Percentiles rank a stretch among this genome's conserved stretches.
Evolutionary conservation across 2,113 vertebrate genomes (phyloP).

Genomic region (Hypanus sabinus): DNA sequence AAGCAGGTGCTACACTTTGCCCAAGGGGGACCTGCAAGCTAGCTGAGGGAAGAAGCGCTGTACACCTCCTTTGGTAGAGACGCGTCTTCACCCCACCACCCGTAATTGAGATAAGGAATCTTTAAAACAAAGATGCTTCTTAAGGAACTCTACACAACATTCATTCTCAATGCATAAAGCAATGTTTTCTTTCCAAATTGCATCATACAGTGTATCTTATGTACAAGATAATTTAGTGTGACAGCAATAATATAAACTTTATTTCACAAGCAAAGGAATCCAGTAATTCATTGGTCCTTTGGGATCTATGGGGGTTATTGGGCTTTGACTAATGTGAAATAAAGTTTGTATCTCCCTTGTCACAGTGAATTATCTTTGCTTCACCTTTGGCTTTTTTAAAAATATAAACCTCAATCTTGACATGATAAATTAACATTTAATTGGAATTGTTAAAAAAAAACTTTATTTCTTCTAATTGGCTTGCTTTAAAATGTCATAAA

Average conservation of each 20-base stretch:
- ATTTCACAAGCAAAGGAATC: background rate
- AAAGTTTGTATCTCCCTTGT: background rate
- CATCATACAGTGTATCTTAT: conserved; percentile 2
- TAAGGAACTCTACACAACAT: background rate
- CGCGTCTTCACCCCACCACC: no score
- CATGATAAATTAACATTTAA: background rate
- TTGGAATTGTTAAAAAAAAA: background rate
- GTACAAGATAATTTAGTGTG: background rate
- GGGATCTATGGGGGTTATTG: background rate
- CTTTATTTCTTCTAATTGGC: background rate
- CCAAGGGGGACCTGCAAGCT: no score
- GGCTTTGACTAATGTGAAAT: conserved; percentile 28
- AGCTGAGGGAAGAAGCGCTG: no score
- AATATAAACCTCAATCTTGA: background rate
- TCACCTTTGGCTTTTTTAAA: background rate
- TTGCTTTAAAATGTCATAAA: conserved; percentile 4
- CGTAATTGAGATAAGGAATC: background rate
- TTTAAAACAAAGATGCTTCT: background rate
- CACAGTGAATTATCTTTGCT: background rate
- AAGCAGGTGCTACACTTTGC: no score
- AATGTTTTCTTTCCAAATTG: background rate
- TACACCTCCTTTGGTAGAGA: no score
- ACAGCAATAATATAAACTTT: background rate
- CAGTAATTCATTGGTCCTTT: background rate
- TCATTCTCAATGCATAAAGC: background rate